These are phyloP conservation scores for Eupithecia subumbrata DNA, from an alignment of 2,888 invertebrate genomes.

Conservation along the genomic window DNA sequence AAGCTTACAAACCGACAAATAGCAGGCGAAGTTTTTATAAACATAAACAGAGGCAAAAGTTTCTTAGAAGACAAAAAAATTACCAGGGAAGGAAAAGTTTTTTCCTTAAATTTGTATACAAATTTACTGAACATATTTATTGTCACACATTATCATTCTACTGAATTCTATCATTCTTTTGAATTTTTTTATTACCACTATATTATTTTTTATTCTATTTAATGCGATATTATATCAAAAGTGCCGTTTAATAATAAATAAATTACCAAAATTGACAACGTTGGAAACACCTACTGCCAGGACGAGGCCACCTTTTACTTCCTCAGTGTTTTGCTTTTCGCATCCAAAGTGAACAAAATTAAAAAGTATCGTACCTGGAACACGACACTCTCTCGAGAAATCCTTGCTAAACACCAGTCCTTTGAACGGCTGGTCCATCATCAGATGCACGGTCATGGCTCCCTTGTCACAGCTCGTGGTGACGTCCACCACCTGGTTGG, in stretches of 20 bases:
- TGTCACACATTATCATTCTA: too few species aligned
- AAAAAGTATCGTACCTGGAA: slow-evolving; percentile 74
- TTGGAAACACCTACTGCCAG: background rate
- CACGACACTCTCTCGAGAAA: slow-evolving; percentile 88
- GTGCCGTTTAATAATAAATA: background rate
- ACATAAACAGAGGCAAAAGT: too few species aligned
- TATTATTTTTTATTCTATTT: too few species aligned
- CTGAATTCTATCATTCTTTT: too few species aligned
- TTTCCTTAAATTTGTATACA: too few species aligned
- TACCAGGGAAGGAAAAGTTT: too few species aligned
- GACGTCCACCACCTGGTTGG: slow-evolving; percentile 84
- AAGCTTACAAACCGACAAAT: background rate
- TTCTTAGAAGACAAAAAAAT: too few species aligned
- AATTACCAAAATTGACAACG: too few species aligned
- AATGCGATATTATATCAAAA: too few species aligned
- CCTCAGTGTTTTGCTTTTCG: background rate
- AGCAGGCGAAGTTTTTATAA: too few species aligned
- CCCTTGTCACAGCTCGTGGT: slow-evolving; percentile 86
- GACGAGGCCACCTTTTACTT: background rate
- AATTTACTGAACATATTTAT: too few species aligned
- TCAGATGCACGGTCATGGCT: slow-evolving; percentile 85
- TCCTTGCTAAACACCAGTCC: slow-evolving; percentile 90
- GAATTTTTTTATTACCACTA: too few species aligned
- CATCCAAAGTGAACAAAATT: background rate
- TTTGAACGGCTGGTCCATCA: slow-evolving; percentile 86